Conservation (phyloP, 37 sponge, comb jelly and placozoan species). For the Amphimedon queenslandica region DNA sequence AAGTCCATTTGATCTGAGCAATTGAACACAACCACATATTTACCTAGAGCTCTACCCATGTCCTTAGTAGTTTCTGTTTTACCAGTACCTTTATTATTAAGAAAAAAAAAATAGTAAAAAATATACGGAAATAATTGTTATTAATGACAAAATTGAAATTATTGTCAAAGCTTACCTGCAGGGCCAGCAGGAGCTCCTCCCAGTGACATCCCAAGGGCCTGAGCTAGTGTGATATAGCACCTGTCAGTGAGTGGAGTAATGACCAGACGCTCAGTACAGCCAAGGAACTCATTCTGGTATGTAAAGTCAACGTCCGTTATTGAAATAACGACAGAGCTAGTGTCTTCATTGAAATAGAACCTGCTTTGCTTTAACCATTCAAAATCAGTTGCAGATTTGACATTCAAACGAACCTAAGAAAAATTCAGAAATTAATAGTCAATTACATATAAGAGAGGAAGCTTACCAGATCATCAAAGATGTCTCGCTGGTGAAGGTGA, state of each 20-base stretch:
- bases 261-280: constrained; percentile 97
- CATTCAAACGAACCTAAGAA: constrained; percentile 60
- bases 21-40: constrained; percentile 99
- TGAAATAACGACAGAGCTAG: constrained; percentile 69
- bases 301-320: constrained; percentile 97
- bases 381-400: constrained; percentile 87
- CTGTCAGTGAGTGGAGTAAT: constrained; percentile 99
- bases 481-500: constrained; percentile 99
- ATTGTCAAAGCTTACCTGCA: constrained; percentile 40
- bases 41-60: constrained; percentile 97
- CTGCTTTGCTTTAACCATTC: constrained; percentile 99
- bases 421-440: neutral
- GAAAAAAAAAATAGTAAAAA: no score
- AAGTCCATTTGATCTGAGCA: constrained; percentile 99
- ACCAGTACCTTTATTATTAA: constrained; percentile 61
- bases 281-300: constrained; percentile 98
- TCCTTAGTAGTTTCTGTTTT: constrained; percentile 95
- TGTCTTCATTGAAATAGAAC: constrained; percentile 96
- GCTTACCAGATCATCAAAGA: constrained; percentile 89
- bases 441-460: neutral
- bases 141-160: no score
- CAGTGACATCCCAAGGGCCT: constrained; percentile 95
- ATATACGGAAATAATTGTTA: no score
- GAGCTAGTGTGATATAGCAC: constrained; percentile 98
- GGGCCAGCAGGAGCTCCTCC: constrained; percentile 99